Conservation (phyloP, 2,888 invertebrate species). For the Subacronicta megacephala region DNA sequence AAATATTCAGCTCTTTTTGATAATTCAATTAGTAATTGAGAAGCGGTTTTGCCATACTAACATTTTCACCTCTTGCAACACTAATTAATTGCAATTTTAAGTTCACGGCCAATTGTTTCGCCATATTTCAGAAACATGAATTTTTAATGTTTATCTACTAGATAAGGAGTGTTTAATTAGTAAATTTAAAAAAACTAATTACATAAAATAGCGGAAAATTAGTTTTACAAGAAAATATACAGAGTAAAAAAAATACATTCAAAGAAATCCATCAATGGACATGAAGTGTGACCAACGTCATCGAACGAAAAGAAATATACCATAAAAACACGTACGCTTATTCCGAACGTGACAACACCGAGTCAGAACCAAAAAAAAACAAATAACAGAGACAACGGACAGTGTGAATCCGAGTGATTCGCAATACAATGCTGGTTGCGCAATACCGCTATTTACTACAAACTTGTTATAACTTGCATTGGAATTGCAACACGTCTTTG, state of each 20-base stretch:
- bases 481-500: conserved; percentile 64
- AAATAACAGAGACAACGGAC: conserved; percentile 24
- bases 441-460: conserved; percentile 58
- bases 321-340: conserved; percentile 30
- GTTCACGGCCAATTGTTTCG: conserved; percentile 39
- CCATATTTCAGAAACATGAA: conserved; percentile 12
- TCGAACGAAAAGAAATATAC: not conserved
- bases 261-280: conserved; percentile 25
- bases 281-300: conserved; percentile 22
- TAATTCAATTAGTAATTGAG: conserved; percentile 12
- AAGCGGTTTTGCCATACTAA: conserved; percentile 18
- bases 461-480: conserved; percentile 61
- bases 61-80: conserved; percentile 36
- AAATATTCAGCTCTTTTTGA: conserved; percentile 4
- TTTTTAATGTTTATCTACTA: not conserved
- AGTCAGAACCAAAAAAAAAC: conserved; percentile 40
- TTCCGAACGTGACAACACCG: conserved; percentile 56
- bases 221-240: not conserved
- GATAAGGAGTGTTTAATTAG: not conserved
- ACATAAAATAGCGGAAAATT: not conserved
- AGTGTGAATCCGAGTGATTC: conserved; percentile 49
- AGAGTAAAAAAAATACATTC: not conserved
- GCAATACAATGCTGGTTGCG: conserved; percentile 62
- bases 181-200: not conserved
- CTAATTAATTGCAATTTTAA: conserved; percentile 31